These are phyloP conservation scores for Pseudococcus viburni DNA, from an alignment of 2,888 invertebrate species.

Conservation along the genomic window DNA sequence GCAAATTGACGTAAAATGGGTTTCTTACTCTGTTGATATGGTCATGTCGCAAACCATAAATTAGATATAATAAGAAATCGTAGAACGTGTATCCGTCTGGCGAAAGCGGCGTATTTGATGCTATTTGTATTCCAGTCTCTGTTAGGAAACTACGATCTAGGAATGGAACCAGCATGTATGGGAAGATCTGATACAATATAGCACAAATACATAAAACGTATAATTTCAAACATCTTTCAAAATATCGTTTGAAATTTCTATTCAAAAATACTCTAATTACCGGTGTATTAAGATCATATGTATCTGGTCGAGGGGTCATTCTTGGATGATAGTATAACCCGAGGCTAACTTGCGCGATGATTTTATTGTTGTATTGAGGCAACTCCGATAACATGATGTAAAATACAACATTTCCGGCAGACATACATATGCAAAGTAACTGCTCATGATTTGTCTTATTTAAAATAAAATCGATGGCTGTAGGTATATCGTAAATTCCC, in stretches of 20 bases:
- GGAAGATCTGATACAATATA: background rate
- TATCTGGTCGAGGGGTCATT: background rate
- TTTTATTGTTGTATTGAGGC: slow-evolving; percentile 79
- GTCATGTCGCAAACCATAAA: background rate
- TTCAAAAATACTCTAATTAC: no score
- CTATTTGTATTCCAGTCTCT: background rate
- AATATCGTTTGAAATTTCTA: background rate
- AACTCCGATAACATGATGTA: slow-evolving; percentile 80
- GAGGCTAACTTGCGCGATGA: slow-evolving; percentile 74
- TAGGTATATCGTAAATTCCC: slow-evolving; percentile 88
- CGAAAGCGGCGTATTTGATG: background rate
- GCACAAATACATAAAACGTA: background rate
- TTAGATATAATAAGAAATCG: background rate
- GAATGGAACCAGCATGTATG: background rate
- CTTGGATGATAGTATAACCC: slow-evolving; percentile 74
- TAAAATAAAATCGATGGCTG: slow-evolving; percentile 82
- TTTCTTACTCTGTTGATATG: background rate
- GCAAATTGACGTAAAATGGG: no score
- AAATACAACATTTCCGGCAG: slow-evolving; percentile 88
- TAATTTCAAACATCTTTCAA: background rate
- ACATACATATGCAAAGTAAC: slow-evolving; percentile 88
- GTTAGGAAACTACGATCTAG: background rate
- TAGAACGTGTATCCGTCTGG: background rate
- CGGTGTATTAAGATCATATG: no score
- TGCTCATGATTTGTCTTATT: slow-evolving; percentile 73